Conservation (phyloP, 2,888 invertebrate genomes). For the Heterodera filipjevi region DNA sequence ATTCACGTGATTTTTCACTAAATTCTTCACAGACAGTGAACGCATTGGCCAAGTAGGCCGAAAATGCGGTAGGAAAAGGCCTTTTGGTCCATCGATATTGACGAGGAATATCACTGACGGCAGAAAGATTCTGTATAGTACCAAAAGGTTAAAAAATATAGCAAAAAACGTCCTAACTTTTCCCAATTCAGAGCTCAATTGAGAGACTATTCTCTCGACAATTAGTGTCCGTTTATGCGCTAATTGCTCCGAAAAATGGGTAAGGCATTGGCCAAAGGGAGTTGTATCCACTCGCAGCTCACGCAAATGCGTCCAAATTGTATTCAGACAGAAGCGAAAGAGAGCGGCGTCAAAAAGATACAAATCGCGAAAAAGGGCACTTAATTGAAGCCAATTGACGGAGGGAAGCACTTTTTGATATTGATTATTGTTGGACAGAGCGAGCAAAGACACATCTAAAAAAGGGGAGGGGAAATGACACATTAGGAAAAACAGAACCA, state of each 20-base stretch:
- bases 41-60: conserved; percentile 71
- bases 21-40: conserved; percentile 34
- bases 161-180: neutral
- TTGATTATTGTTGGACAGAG: neutral
- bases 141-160: neutral
- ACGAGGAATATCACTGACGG: conserved; percentile 83
- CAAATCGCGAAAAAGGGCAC: conserved; percentile 34
- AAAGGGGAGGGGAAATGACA: neutral
- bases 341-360: conserved; percentile 36
- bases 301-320: conserved; percentile 35
- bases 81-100: conserved; percentile 64
- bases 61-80: conserved; percentile 77
- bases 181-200: conserved; percentile 11
- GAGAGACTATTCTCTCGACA: conserved; percentile 17
- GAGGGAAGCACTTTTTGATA: neutral
- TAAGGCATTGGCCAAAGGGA: conserved; percentile 50
- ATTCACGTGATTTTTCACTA: conserved; percentile 15
- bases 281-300: conserved; percentile 51
- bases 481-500: neutral
- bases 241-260: conserved; percentile 34
- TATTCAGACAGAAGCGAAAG: conserved; percentile 38
- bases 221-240: conserved; percentile 32
- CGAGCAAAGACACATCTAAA: neutral
- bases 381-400: conserved; percentile 33
- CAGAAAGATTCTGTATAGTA: conserved; percentile 24